Evolutionary conservation across 2,888 invertebrate species (phyloP), one percentile per base, ranked within the genome.

Genomic region (Dicranocentrus wangi): DNA sequence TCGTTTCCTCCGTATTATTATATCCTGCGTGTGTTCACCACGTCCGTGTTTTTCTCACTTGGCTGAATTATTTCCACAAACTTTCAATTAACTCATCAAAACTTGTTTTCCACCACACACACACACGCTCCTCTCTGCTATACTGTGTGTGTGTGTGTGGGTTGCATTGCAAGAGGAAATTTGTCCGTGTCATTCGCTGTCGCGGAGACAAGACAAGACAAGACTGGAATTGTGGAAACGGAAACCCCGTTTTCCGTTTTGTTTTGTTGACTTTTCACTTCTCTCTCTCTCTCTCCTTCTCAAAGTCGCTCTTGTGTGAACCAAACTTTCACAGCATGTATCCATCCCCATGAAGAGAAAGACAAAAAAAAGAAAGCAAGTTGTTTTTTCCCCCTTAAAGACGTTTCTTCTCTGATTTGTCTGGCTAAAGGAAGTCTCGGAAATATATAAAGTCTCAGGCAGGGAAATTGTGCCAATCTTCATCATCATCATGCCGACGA

Each of bases 51-150:
- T 7, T 23, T 63, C 39, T 32, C 63, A 63, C 19, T 39, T 39
- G 63, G 39, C 10, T 63, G 63, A 28, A 32, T 39, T 63, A 63
- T 63, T 66, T 42, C 47, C 51, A 66, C 47, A 66, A 66, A 47
- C 47, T 66, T 66, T 66, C 66, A 66, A 66, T 66, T 66, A 66
- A 66, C 25, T 66, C 66, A 66, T 66, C 66, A 66, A 66, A 66
- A 66, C 42, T 66, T 47, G 28, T 66, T 66, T 66, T 66, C 51
- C 66, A 51, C 27, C 47, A 32, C 5, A 10, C n/a, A n/a, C n/a
- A n/a, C n/a, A n/a, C n/a, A n/a, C n/a, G n/a, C n/a, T n/a, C n/a
- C n/a, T n/a, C n/a, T n/a, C n/a, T n/a, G n/a, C n/a, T n/a, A n/a
- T n/a, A n/a, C n/a, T n/a, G n/a, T n/a, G n/a, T n/a, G 10, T 53